These are phyloP conservation scores for Ivindomyrus marchei DNA, from an alignment of 2,113 vertebrate genomes.

Conservation along the genomic window DNA sequence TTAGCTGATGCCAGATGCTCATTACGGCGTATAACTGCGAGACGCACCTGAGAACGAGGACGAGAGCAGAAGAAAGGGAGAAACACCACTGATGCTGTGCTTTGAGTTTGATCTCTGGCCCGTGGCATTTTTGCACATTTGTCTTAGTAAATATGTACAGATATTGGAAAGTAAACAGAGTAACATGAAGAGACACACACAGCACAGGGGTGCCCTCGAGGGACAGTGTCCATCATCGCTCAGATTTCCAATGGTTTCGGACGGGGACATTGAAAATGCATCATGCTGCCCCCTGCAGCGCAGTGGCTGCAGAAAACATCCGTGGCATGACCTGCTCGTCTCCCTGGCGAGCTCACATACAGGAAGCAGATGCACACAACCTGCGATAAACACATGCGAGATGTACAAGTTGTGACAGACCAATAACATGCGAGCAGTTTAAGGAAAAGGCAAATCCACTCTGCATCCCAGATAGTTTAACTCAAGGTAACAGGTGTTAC, in stretches of 20 bases:
- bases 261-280: background rate
- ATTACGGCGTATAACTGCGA: background rate
- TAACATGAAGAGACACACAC: background rate
- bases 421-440: background rate
- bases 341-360: background rate
- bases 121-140: background rate
- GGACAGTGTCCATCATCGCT: background rate
- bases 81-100: background rate
- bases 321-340: background rate
- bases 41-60: background rate
- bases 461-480: background rate
- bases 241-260: background rate
- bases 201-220: background rate
- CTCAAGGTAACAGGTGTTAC: background rate
- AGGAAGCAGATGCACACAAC: background rate
- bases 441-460: background rate
- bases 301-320: background rate
- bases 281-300: background rate
- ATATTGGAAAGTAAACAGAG: background rate
- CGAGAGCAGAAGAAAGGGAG: background rate
- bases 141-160: background rate
- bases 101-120: background rate
- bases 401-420: background rate
- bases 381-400: background rate
- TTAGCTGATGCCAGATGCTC: constrained; percentile 2